A percentile compares a stretch with the other conserved stretches of the same genome.
These are phyloP conservation scores for Syrista parreyssii DNA, from an alignment of 2,888 invertebrate species.

Conservation along the genomic window DNA sequence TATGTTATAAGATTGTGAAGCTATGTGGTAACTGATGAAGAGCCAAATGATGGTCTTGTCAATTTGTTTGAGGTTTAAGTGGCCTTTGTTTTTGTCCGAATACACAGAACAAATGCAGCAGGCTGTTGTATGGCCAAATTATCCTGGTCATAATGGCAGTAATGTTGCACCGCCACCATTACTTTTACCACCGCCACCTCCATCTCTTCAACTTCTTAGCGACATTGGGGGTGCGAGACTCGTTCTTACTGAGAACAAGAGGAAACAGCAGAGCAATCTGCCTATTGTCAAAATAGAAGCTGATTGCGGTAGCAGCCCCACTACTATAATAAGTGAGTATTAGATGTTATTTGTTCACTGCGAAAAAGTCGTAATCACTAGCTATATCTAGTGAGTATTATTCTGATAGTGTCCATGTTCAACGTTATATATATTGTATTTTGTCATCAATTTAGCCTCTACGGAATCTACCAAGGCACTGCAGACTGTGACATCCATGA, in stretches of 20 bases:
- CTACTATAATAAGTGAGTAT: conserved; percentile 57
- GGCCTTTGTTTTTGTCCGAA: not conserved
- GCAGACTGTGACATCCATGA: conserved; percentile 60
- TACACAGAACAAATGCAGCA: conserved; percentile 75
- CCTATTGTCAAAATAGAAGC: conserved; percentile 80
- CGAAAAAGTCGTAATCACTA: not conserved
- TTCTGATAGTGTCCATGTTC: not conserved
- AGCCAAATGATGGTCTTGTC: not conserved
- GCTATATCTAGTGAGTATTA: not conserved
- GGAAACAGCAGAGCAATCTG: conserved; percentile 70
- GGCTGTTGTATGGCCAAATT: conserved; percentile 81
- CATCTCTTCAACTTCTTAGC: conserved; percentile 73
- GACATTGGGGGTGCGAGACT: conserved; percentile 71
- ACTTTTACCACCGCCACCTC: conserved; percentile 71
- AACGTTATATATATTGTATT: not conserved
- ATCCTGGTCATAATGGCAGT: conserved; percentile 67
- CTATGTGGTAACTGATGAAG: not conserved
- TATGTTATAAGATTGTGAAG: not conserved
- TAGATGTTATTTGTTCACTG: not conserved
- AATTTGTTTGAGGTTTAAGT: not conserved
- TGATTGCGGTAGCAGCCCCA: conserved; percentile 66
- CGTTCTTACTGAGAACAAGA: conserved; percentile 71
- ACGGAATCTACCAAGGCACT: conserved; percentile 60
- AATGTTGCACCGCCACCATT: conserved; percentile 64
- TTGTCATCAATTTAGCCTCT: conserved; percentile 41